Conservation (phyloP, 2,888 invertebrate species). For the Netelia virgata region DNA sequence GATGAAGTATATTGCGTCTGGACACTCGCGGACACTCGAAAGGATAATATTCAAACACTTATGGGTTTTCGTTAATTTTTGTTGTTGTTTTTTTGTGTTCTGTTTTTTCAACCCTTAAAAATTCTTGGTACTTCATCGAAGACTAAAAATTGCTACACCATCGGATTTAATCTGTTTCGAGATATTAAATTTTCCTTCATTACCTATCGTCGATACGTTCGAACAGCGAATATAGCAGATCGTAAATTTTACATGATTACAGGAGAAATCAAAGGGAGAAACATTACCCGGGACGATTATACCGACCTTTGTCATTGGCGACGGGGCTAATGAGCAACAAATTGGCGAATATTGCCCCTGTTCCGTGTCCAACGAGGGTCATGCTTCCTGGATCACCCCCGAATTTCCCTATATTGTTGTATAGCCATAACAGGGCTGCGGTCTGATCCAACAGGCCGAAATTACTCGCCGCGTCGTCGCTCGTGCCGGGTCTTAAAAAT, state of each 20-base stretch:
- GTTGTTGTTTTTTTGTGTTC: too few relatives aligned
- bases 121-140: too few relatives aligned
- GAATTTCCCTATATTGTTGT: slow-evolving; percentile 95
- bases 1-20: too few relatives aligned
- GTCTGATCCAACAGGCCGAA: slow-evolving; percentile 97
- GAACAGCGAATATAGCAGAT: neutral
- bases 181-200: too few relatives aligned
- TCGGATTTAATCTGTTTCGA: too few relatives aligned
- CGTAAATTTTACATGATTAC: neutral
- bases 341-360: slow-evolving; percentile 97
- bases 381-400: slow-evolving; percentile 95
- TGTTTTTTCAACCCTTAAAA: too few relatives aligned
- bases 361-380: slow-evolving; percentile 97
- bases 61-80: too few relatives aligned
- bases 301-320: slow-evolving; percentile 86
- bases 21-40: too few relatives aligned
- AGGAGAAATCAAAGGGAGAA: slow-evolving; percentile 6
- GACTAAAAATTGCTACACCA: too few relatives aligned
- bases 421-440: slow-evolving; percentile 97
- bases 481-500: slow-evolving; percentile 92
- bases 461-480: slow-evolving; percentile 92
- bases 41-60: too few relatives aligned
- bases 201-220: too few relatives aligned
- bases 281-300: neutral
- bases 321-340: slow-evolving; percentile 97